Conservation (phyloP, 1,140 invertebrate species). For the Bombus consobrinus region DNA sequence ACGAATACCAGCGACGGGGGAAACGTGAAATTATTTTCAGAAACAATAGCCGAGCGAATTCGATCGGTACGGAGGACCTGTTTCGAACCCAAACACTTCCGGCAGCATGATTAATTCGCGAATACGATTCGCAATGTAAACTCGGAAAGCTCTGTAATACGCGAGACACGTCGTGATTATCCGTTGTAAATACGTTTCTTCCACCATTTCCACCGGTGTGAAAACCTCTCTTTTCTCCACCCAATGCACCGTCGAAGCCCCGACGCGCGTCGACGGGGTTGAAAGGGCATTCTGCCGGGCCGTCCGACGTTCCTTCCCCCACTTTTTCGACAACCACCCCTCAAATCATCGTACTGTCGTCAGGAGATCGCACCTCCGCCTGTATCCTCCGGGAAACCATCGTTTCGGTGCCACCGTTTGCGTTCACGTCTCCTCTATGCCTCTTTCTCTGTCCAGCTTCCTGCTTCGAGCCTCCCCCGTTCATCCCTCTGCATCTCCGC, state of each 20-base stretch:
- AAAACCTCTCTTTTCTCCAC: not conserved
- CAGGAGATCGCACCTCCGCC: constrained; percentile 58
- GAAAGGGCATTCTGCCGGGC: constrained; percentile 21
- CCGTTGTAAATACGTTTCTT: constrained; percentile 62
- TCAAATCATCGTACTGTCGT: constrained; percentile 38
- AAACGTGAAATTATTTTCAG: constrained; percentile 39
- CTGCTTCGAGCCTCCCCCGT: not conserved
- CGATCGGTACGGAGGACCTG: not conserved
- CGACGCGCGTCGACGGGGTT: constrained; percentile 21
- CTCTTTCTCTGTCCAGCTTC: not conserved
- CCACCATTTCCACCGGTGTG: constrained; percentile 13
- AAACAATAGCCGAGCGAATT: constrained; percentile 36
- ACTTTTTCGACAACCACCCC: not conserved
- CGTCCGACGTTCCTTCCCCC: constrained; percentile 3
- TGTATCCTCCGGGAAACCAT: constrained; percentile 47
- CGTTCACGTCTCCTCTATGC: not conserved
- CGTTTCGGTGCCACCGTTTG: constrained; percentile 9
- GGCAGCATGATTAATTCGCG: constrained; percentile 49
- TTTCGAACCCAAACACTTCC: constrained; percentile 16
- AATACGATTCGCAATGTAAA: constrained; percentile 43
- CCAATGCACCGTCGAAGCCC: not conserved
- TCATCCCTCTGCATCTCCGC: constrained; percentile 6
- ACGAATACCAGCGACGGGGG: not conserved
- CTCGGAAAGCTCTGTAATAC: constrained; percentile 66
- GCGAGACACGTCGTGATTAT: constrained; percentile 60